Evolutionary conservation across 1,140 invertebrate genomes (phyloP).

Genomic region (Drosophila bocqueti): DNA sequence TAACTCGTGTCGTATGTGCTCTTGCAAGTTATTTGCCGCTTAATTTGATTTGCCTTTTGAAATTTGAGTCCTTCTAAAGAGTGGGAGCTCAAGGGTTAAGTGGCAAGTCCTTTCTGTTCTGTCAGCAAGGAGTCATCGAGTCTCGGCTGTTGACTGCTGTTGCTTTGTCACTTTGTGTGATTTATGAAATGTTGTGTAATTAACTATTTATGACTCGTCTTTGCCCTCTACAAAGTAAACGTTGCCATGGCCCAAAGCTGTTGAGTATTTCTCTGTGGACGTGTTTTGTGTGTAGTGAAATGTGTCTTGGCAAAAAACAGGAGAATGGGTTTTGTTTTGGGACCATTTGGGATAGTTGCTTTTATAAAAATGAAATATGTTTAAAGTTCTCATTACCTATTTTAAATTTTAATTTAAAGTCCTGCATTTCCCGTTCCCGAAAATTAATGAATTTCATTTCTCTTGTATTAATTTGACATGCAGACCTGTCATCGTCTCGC

Average conservation of each 20-base stretch:
- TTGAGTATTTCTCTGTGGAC: conserved; percentile 11
- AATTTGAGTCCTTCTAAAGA: conserved; percentile 51
- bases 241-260: conserved; percentile 40
- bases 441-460: conserved; percentile 7
- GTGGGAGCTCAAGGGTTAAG: conserved; percentile 26
- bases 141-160: conserved; percentile 53
- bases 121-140: conserved; percentile 37
- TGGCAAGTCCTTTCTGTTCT: conserved; percentile 33
- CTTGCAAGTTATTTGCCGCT: conserved; percentile 77
- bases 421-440: not conserved
- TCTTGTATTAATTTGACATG: conserved; percentile 55
- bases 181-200: conserved; percentile 81
- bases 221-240: conserved; percentile 47
- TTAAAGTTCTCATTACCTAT: not conserved
- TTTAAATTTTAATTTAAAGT: not conserved
- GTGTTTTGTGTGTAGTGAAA: conserved; percentile 14
- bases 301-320: conserved; percentile 2
- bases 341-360: not conserved
- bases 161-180: conserved; percentile 70
- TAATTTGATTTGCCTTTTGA: conserved; percentile 80
- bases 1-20: conserved; percentile 70
- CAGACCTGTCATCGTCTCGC: conserved; percentile 43
- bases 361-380: not conserved
- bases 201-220: conserved; percentile 74
- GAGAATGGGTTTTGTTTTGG: conserved; percentile 3